These are phyloP conservation scores for Cephus sareptanus DNA, from an alignment of 2,888 invertebrate genomes.

Conservation along the genomic window DNA sequence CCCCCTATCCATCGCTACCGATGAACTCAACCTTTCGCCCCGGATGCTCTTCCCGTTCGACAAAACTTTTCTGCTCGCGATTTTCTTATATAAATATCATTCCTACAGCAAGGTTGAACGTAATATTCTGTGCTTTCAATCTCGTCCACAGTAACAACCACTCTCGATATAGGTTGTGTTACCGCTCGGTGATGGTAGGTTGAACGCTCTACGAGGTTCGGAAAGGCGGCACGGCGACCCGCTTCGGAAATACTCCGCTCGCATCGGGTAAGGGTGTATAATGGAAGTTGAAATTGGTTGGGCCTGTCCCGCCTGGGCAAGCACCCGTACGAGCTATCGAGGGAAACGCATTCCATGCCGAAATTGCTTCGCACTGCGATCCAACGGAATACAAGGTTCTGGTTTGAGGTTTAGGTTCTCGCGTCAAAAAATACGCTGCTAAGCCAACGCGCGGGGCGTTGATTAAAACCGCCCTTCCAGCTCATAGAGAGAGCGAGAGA, in stretches of 20 bases:
- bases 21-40: too few relatives aligned
- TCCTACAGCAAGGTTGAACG: too few relatives aligned
- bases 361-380: conserved; percentile 63
- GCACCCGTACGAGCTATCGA: conserved; percentile 56
- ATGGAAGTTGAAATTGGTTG: conserved; percentile 66
- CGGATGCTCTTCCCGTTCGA: too few relatives aligned
- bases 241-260: conserved; percentile 55
- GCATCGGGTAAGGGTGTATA: conserved; percentile 58
- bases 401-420: conserved; percentile 56
- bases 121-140: too few relatives aligned
- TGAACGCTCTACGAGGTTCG: conserved; percentile 14
- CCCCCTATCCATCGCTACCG: too few relatives aligned
- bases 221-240: conserved; percentile 23
- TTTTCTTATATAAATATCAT: too few relatives aligned
- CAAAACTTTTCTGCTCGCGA: too few relatives aligned
- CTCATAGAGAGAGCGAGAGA: conserved; percentile 32
- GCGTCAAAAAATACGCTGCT: conserved; percentile 55
- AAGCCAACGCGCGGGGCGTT: conserved; percentile 54
- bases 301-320: conserved; percentile 63
- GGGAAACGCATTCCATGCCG: conserved; percentile 64
- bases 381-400: conserved; percentile 44
- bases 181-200: not conserved
- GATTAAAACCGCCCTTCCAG: conserved; percentile 62
- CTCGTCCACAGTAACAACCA: too few relatives aligned
- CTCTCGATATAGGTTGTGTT: too few relatives aligned